Evolutionary conservation across 2,113 vertebrate genomes (phyloP).

Genomic region (Onychorhynchus coronatus): DNA sequence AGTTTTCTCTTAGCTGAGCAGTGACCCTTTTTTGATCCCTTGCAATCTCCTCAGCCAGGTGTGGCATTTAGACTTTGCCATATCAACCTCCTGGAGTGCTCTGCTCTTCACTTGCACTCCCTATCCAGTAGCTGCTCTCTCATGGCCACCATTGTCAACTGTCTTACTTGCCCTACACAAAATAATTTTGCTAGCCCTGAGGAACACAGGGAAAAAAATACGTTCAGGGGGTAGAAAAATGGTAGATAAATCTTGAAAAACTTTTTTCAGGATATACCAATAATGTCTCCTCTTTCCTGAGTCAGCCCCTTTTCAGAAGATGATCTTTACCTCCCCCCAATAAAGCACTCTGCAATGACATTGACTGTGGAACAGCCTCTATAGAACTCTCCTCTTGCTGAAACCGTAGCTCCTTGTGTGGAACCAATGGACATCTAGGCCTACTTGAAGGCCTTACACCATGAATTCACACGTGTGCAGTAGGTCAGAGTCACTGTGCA

Average conservation of each 20-base stretch:
- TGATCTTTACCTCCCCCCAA: background rate
- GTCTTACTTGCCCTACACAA: background rate
- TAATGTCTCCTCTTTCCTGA: background rate
- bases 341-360: rapidly evolving
- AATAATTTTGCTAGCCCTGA: background rate
- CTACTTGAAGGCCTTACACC: background rate
- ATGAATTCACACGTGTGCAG: background rate
- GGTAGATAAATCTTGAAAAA: background rate
- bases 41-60: background rate
- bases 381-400: background rate
- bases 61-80: background rate
- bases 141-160: background rate
- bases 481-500: background rate
- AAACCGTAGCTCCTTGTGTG: background rate
- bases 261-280: rapidly evolving
- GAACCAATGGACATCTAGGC: background rate
- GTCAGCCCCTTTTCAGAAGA: background rate
- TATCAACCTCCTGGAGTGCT: background rate
- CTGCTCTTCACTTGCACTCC: background rate
- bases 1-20: background rate
- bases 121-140: background rate
- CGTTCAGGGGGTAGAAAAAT: rapidly evolving
- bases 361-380: background rate
- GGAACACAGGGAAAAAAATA: background rate
- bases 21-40: background rate